phyloP scores from a whole-genome alignment of 2,113 vertebrate species.

The Struthio camelus region DNA sequence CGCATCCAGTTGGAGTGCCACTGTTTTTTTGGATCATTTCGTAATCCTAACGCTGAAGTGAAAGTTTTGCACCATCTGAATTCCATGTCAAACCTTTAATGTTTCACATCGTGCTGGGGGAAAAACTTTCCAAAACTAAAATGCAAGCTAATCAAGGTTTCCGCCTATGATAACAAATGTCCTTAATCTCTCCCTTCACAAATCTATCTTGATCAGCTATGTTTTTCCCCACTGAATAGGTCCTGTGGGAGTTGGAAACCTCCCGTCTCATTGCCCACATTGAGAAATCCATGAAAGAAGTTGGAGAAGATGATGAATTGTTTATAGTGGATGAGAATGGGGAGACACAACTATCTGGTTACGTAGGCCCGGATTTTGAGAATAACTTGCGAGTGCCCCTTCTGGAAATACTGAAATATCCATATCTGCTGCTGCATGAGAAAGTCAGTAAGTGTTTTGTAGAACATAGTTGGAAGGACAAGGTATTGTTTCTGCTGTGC shows the following conservation, averaged over 20 bases:
- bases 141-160: background rate
- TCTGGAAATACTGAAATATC: constrained; percentile 85
- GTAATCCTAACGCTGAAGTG: background rate
- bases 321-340: constrained; percentile 77
- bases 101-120: rapidly evolving
- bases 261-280: constrained; percentile 79
- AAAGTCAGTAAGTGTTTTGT: constrained; percentile 78
- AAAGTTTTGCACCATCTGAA: background rate
- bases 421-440: constrained; percentile 80
- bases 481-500: rapidly evolving
- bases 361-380: constrained; percentile 77
- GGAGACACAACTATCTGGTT: constrained; percentile 68
- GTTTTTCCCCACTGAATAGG: constrained; percentile 46
- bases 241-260: constrained; percentile 82
- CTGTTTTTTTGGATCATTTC: background rate
- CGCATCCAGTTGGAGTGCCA: background rate
- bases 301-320: constrained; percentile 78
- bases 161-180: background rate
- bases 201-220: background rate
- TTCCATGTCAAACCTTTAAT: background rate
- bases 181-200: background rate
- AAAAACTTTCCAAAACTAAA: background rate
- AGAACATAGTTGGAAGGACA: rapidly evolving
- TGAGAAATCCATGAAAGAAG: constrained; percentile 64
- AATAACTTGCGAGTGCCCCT: constrained; percentile 80